Evolutionary conservation across 2,797 vertebrate genomes (phyloP), one percentile per base, ranked within the genome.

Genomic region (Sebastes steindachneri): DNA sequence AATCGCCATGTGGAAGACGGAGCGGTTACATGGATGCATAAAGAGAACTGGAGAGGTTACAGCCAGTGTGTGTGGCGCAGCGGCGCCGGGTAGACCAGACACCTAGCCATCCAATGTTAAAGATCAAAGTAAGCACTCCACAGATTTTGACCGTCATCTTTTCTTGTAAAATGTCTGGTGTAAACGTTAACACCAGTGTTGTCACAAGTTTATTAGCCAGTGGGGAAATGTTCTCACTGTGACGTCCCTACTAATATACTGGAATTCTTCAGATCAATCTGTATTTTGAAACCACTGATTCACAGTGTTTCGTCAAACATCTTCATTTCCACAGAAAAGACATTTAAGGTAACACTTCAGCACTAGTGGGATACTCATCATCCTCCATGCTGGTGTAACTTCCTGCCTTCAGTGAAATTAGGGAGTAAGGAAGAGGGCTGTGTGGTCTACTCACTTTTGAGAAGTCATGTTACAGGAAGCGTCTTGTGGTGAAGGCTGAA

Each of bases 391-490:
- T 77, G 79, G 29, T 78, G 73, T 26, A 80, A 45, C 72, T 84
- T 88, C 83, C 88, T 90, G 75, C 51, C 62, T 73, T 33, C 57
- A 60, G 66, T 64, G 58, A 79, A 92, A 91, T 84, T 65, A 83
- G 29, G 66, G 79, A 86, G 72, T 51, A 71, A 90, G 69, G 80
- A 87, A 78, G 63, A 57, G 53, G 74, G 72, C n/a, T 92, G 87
- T 82, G 85, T 82, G 85, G 88, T 92, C 65, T 62, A 54, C 65
- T 79, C 84, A 79, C 85, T 80, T 91, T 83, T 80, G 60, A 84
- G 86, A 86, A 82, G 73, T 91, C 79, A 77, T 89, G 93, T 92
- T 91, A 90, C 85, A 93, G 94, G 91, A 94, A 93, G 88, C 19
- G 69, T 76, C 77, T 88, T 86, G 87, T 75, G 93, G 88, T 82